Evolutionary conservation across 2,888 invertebrate genomes (phyloP), one percentile per base, ranked within the genome.

Genomic region (Orthonevra nobilis): DNA sequence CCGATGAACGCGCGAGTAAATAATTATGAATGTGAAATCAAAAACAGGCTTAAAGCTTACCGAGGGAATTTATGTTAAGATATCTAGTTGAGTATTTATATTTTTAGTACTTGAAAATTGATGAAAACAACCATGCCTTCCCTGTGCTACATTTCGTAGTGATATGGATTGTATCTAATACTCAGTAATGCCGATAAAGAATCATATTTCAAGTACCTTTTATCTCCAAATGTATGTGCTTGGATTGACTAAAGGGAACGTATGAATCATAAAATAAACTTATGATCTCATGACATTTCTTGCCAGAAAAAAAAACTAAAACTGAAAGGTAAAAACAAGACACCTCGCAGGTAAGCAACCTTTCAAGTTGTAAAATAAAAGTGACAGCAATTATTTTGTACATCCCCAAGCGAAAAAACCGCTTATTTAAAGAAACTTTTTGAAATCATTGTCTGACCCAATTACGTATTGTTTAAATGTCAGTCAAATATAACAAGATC

Each of bases 381-480:
- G 14, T 54, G 54, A 58, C 50, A 46, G 34, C 20, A 58, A 52
- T 64, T n/a, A n/a, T n/a, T 58, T 17, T 52, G 58, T 64, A 58
- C 70, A 70, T 64, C 70, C 63, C 30, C 58, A 58, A 73, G 54
- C 56, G 15, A 64, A 48, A n/a, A n/a, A 36, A 36, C 48, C 32
- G 30, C 36, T 73, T 58, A n/a, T n/a, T 64, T 23, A 48, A 64
- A 58, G 14, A 77, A 23, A 77, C 3, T 44, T 64, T 63, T 75
- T 58, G 64, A 54, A 69, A 56, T 69, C 48, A 15, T 32, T 52
- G 15, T 6, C 52, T 72, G 77, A 64, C 77, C 77, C 46, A 77
- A 77, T 64, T 77, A 44, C 34, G 19, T 42, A 70, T 56, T 70
- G 63, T 63, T 77, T 64, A 77, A 72, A 77, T 77, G 77, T 72